Conservation (phyloP, 2,113 vertebrate genomes). For the Castor canadensis region DNA sequence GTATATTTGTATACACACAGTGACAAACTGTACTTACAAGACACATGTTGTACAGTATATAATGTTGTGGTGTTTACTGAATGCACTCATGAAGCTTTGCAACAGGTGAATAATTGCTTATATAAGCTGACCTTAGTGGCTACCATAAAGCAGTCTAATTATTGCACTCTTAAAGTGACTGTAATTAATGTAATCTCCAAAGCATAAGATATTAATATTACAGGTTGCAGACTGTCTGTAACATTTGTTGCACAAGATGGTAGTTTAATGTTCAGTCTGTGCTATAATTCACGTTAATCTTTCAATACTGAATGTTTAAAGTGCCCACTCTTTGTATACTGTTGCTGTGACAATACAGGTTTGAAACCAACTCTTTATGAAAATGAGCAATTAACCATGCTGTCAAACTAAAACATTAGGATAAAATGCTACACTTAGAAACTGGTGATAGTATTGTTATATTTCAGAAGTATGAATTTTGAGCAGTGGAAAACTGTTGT, state of each 20-base stretch:
- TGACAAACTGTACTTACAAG: neutral
- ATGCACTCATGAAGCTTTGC: conserved; percentile 46
- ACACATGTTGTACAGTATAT: neutral
- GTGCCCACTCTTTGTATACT: conserved; percentile 64
- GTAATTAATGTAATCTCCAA: conserved; percentile 80
- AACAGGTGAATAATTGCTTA: conserved; percentile 74
- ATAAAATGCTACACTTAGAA: neutral
- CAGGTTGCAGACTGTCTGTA: conserved; percentile 75
- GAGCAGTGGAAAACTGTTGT: neutral
- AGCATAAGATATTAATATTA: conserved; percentile 81
- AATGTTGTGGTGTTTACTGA: neutral
- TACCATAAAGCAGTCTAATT: conserved; percentile 77
- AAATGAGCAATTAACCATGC: conserved; percentile 59
- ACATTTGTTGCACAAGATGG: conserved; percentile 75
- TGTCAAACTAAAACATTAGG: conserved; percentile 8
- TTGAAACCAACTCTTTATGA: conserved; percentile 57
- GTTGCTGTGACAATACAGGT: conserved; percentile 31
- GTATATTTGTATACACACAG: neutral
- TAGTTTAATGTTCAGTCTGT: conserved; percentile 70
- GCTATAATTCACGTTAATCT: conserved; percentile 78
- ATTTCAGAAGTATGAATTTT: neutral
- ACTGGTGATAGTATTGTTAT: neutral
- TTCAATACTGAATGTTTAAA: conserved; percentile 75
- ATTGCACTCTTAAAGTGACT: conserved; percentile 71
- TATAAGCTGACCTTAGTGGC: conserved; percentile 72